Evolutionary conservation across 1,140 invertebrate species (phyloP).

Genomic region (Heliconius melpomene): DNA sequence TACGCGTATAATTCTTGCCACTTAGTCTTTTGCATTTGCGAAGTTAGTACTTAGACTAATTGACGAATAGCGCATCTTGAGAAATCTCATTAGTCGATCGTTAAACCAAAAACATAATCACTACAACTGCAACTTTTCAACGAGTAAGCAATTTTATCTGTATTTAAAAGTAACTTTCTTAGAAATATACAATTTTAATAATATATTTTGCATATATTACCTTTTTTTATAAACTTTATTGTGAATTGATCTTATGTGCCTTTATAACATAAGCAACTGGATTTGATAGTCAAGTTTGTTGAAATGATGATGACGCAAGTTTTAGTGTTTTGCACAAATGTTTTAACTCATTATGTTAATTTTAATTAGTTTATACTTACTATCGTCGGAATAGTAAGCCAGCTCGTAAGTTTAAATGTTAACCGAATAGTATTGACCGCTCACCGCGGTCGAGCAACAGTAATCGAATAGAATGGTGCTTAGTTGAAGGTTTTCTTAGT

Average conservation of each 20-base stretch:
- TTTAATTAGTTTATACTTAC: constrained; percentile 65
- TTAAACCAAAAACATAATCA: constrained; percentile 7
- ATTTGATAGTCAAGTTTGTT: constrained; percentile 72
- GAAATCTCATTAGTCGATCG: constrained; percentile 1
- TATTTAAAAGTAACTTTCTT: constrained; percentile 38
- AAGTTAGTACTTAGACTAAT: constrained; percentile 38
- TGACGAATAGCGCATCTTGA: constrained; percentile 16
- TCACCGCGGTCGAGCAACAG: constrained; percentile 64
- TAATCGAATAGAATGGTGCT: constrained; percentile 81
- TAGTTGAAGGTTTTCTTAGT: constrained; percentile 74
- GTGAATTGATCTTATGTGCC: constrained; percentile 77
- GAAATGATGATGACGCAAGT: constrained; percentile 60
- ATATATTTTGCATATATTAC: constrained; percentile 32
- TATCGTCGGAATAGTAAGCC: constrained; percentile 68
- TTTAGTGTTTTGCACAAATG: constrained; percentile 77
- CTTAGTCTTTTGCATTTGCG: constrained; percentile 24
- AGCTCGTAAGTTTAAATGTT: constrained; percentile 68
- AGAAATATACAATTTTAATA: constrained; percentile 33
- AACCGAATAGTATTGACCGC: constrained; percentile 72
- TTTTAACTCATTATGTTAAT: constrained; percentile 65
- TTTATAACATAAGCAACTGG: constrained; percentile 74
- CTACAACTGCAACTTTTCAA: constrained; percentile 23
- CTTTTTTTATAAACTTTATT: constrained; percentile 52
- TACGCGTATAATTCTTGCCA: constrained; percentile 36
- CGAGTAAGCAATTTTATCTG: constrained; percentile 16